Percentiles rank a stretch among this genome's conserved stretches.
Conservation (phyloP, 1,140 invertebrate genomes). For the Nephotettix cincticeps region DNA sequence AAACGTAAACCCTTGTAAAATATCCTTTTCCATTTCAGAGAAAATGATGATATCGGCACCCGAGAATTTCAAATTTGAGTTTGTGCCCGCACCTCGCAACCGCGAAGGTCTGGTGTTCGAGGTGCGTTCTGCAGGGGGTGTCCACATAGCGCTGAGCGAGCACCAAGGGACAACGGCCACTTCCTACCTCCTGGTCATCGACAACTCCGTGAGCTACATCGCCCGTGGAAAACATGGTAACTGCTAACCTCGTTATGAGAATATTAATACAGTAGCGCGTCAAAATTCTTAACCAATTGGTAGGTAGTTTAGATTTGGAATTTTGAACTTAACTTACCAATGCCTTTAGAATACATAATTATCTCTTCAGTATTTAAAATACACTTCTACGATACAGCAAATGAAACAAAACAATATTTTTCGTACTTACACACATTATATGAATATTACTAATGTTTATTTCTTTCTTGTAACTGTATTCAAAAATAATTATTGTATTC, state of each 20-base stretch:
- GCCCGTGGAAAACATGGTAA: constrained; percentile 62
- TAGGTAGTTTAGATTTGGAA: too few relatives aligned
- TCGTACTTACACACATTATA: too few relatives aligned
- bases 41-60: constrained; percentile 60
- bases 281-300: neutral
- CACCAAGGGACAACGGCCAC: constrained; percentile 52
- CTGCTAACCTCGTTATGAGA: neutral
- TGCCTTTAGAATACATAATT: too few relatives aligned
- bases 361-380: too few relatives aligned
- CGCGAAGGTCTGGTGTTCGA: constrained; percentile 58
- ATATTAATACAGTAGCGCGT: neutral
- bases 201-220: constrained; percentile 56
- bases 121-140: constrained; percentile 53
- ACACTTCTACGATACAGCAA: too few relatives aligned
- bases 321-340: too few relatives aligned
- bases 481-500: too few relatives aligned
- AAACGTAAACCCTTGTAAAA: too few relatives aligned
- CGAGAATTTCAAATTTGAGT: constrained; percentile 61
- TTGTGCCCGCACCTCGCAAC: constrained; percentile 59
- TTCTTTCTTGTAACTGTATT: too few relatives aligned
- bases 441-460: too few relatives aligned
- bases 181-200: constrained; percentile 61
- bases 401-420: too few relatives aligned
- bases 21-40: constrained; percentile 52
- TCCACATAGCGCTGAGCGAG: constrained; percentile 57